Evolutionary conservation across 2,888 invertebrate species (phyloP).

Genomic region (Pharmacophagus antenor): DNA sequence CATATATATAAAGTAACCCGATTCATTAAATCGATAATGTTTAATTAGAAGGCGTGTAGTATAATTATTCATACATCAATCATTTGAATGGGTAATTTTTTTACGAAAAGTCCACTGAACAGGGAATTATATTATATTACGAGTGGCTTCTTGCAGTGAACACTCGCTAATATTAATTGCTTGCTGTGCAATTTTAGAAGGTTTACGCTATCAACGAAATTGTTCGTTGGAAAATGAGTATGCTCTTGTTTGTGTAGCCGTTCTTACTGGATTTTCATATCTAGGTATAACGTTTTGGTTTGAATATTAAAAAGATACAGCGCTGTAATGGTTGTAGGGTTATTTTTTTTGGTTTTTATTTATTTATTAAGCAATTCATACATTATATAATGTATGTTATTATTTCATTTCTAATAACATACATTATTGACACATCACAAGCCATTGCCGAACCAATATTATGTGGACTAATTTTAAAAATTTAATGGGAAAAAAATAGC

Average conservation of each 20-base stretch:
- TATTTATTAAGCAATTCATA: too few relatives aligned
- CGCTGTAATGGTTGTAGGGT: too few relatives aligned
- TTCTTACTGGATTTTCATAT: slow-evolving; percentile 3
- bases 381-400: too few relatives aligned
- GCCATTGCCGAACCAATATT: too few relatives aligned
- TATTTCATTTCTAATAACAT: too few relatives aligned
- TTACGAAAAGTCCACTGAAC: slow-evolving; percentile 49
- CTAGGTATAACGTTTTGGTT: neutral
- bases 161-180: slow-evolving; percentile 65
- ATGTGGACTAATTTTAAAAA: too few relatives aligned
- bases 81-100: slow-evolving; percentile 65
- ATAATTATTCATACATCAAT: slow-evolving; percentile 32
- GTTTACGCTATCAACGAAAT: slow-evolving; percentile 14
- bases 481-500: too few relatives aligned
- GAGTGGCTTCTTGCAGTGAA: slow-evolving; percentile 59
- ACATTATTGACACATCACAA: too few relatives aligned
- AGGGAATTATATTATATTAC: slow-evolving; percentile 68
- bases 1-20: too few relatives aligned
- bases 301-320: too few relatives aligned
- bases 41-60: neutral
- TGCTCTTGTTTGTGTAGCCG: neutral
- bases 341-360: too few relatives aligned
- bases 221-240: slow-evolving; percentile 17
- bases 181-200: slow-evolving; percentile 51
- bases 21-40: too few relatives aligned